Evolutionary conservation across 2,113 vertebrate species (phyloP).

Genomic region (Macquaria australasica): DNA sequence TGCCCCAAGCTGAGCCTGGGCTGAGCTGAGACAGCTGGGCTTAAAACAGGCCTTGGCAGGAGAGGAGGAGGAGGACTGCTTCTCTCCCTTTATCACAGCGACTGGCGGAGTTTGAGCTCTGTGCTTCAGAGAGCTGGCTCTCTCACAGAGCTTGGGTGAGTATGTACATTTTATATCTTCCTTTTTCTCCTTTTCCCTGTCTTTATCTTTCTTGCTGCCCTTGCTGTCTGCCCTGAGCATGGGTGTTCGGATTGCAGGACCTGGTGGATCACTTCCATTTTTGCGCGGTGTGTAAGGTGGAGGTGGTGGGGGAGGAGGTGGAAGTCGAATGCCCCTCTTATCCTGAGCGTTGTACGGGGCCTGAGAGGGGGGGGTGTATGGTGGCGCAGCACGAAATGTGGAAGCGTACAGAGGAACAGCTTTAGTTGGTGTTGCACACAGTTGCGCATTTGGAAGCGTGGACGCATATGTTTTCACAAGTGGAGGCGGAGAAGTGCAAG

Average conservation of each 20-base stretch:
- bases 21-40: constrained; percentile 81
- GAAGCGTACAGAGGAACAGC: constrained; percentile 79
- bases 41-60: constrained; percentile 82
- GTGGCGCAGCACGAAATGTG: constrained; percentile 79
- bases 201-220: constrained; percentile 65
- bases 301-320: constrained; percentile 83
- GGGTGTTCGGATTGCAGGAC: constrained; percentile 68
- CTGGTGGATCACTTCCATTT: constrained; percentile 71
- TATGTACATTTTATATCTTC: constrained; percentile 67
- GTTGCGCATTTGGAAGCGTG: constrained; percentile 67
- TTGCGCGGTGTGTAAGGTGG: constrained; percentile 85
- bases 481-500: constrained; percentile 71
- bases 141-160: constrained; percentile 70
- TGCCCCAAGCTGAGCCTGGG: constrained; percentile 78
- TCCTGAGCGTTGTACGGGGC: constrained; percentile 81
- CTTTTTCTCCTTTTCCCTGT: constrained; percentile 66
- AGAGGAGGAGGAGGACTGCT: constrained; percentile 69
- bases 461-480: constrained; percentile 65
- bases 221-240: constrained; percentile 74
- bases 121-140: constrained; percentile 78
- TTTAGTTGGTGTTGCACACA: constrained; percentile 75
- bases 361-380: constrained; percentile 81
- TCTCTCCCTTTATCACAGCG: constrained; percentile 75
- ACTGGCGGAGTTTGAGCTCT: constrained; percentile 78
- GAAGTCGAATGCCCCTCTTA: constrained; percentile 81